Base-by-base conservation (phyloP, 1,140 invertebrate genomes). In the Leptinotarsa defecta region DNA sequence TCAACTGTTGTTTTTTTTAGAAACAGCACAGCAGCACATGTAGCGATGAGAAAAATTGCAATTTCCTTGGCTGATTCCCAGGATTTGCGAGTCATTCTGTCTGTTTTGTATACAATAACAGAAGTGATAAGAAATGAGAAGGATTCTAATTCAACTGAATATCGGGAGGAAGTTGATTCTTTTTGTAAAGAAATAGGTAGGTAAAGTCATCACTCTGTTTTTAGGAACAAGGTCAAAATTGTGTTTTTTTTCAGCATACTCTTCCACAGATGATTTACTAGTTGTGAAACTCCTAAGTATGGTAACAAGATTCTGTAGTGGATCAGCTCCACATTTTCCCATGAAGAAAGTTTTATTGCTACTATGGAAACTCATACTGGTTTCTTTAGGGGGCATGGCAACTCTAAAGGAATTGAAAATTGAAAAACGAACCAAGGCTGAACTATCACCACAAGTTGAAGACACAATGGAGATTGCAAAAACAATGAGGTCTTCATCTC, bases 331-430 rank as follows among this genome's bases (percentile, higher is more conserved):
- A 64, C 96, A 98, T 88, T 98, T 98, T 88, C 97, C 97, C 17
- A 98, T 99, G 91, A 98, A 98, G 85, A 99, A 99, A 88, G 94
- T 99, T 71, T 87, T 99, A 34, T 86, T 99, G n/a, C 86, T 99
- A 3, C 84, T 99, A 15, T 99, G 98, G 98, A 99, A 99, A 88
- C 90, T 96, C 3, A 91, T 98, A 64, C 87, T 99, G 69, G 89
- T 97, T 2, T 94, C 95, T 13, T 87, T 99, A 20, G 97, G 97
- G 24, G 97, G 96, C 15, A 95, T 95, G 76, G 91, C 93, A 74
- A 91, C 92, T 48, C 86, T 98, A 2, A 83, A 79, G 74, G 75
- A 80, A 6, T 27, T 84, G 61, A 85, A 85, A 79, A 72, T 73
- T 13, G 82, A 83, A 61, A 84, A 96, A 79, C 87, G 96, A 17